A percentile compares a stretch with the other conserved stretches of the same genome.
Conservation (phyloP, 1,140 invertebrate genomes). For the Eueides isabella region DNA sequence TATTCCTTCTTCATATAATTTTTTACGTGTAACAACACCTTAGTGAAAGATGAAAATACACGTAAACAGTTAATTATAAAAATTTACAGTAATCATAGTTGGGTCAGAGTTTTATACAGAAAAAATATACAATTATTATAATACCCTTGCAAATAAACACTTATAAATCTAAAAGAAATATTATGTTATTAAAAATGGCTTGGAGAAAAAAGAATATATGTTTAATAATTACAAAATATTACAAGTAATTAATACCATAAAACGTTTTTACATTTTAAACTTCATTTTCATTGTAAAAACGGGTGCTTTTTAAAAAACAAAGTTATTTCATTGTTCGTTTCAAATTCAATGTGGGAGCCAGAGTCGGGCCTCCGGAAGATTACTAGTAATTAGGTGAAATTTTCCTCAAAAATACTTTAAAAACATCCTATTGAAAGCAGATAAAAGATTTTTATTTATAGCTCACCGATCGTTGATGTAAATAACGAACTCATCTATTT, state of each 20-base stretch:
- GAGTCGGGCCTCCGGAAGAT: constrained; percentile 40
- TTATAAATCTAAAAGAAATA: too few species aligned
- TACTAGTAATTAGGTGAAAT: constrained; percentile 65
- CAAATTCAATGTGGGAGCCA: constrained; percentile 45
- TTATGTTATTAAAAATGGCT: too few species aligned
- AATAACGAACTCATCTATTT: constrained; percentile 68
- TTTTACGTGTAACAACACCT: too few species aligned
- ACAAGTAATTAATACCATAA: background rate
- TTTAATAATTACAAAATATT: background rate
- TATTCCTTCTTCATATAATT: too few species aligned
- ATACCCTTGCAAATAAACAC: too few species aligned
- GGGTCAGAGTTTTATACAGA: too few species aligned
- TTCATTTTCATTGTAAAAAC: constrained; percentile 18
- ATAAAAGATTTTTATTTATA: constrained; percentile 69
- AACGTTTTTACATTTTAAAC: background rate
- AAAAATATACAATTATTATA: too few species aligned
- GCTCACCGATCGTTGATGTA: constrained; percentile 64
- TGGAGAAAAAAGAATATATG: too few species aligned
- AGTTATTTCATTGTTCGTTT: constrained; percentile 23
- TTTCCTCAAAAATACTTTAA: constrained; percentile 62
- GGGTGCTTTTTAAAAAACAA: constrained; percentile 13
- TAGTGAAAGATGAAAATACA: background rate
- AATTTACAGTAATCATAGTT: too few species aligned
- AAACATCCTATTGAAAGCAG: constrained; percentile 67
- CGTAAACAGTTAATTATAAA: background rate